Base-by-base conservation (phyloP, 1,140 invertebrate genomes). In the Euglossa dilemma region DNA sequence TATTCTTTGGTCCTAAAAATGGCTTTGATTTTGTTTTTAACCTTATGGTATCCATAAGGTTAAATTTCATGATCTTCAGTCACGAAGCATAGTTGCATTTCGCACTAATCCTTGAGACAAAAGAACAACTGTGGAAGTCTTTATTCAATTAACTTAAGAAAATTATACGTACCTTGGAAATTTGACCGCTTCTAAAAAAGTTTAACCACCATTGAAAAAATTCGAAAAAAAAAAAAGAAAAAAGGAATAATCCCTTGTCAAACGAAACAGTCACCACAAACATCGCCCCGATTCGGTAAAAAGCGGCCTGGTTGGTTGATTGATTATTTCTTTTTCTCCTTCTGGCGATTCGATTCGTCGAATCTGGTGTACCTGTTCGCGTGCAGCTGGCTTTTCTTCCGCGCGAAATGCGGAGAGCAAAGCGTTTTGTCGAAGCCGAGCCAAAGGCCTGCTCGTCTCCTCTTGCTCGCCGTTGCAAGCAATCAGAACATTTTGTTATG, bases 401-500 rank as follows among this genome's bases (percentile, higher is more conserved):
- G 36, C 45, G 64, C 64, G 11, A 67, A 67, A 67, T 43, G 64
- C 36, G 36, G 1, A 6, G 36, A 66, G 20, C 20, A 45, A 43
- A n/a, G 63, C 36, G 64, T 67, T 67, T 67, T 67, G 64, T 67
- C 23, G 28, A 64, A 8, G 3, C 8, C 4, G 57, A 59, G 28
- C 28, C 63, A n/a, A 18, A 23, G 63, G 5, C 18, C 25, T 36
- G 28, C 14, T 43, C 28, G 28, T 20, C 11, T n/a, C 52, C 64
- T 23, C 63, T 16, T 14, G 2, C 28, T 64, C 18, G 64, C 23
- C 36, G 64, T 67, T 47, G 64, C 64, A 67, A 23, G 64, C 64
- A 67, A 67, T 67, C 64, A 67, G 64, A 67, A 67, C 64, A 67
- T 67, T 67, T 67, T 67, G 64, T 67, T 67, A 67, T 67, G 64